These are phyloP conservation scores for Acanthochromis polyacanthus DNA, from an alignment of 2,113 vertebrate species.

Conservation along the genomic window DNA sequence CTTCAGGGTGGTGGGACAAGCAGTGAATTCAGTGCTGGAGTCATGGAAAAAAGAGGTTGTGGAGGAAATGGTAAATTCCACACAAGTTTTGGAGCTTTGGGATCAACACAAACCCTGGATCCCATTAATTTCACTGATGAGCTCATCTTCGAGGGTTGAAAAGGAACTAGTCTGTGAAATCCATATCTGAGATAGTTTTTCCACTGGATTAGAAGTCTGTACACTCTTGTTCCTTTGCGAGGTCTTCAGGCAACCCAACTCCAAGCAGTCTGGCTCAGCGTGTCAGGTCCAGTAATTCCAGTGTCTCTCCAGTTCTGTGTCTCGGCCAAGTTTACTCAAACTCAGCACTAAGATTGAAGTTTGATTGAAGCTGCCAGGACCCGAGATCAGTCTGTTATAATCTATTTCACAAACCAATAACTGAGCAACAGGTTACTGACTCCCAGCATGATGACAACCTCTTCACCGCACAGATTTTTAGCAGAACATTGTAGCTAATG, in stretches of 20 bases:
- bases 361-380: constrained; percentile 15
- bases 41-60: not conserved
- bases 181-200: too few species aligned
- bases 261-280: not conserved
- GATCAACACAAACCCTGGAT: constrained; percentile 6
- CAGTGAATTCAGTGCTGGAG: not conserved
- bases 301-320: too few species aligned
- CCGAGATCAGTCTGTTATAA: not conserved
- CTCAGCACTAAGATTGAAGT: not conserved
- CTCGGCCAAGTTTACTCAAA: not conserved
- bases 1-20: not conserved
- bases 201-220: not conserved
- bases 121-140: constrained; percentile 1
- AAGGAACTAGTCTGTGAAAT: constrained; percentile 1
- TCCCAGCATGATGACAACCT: not conserved
- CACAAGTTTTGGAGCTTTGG: constrained; percentile 31
- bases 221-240: not conserved
- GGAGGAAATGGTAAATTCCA: not conserved
- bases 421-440: not conserved
- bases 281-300: not conserved
- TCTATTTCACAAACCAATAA: not conserved
- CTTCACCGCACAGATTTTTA: not conserved
- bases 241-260: constrained; percentile 25
- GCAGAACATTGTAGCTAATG: not conserved
- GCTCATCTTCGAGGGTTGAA: not conserved